Evolutionary conservation across 1,140 invertebrate species (phyloP).

Genomic region (Trachymyrmex cornetzi): DNA sequence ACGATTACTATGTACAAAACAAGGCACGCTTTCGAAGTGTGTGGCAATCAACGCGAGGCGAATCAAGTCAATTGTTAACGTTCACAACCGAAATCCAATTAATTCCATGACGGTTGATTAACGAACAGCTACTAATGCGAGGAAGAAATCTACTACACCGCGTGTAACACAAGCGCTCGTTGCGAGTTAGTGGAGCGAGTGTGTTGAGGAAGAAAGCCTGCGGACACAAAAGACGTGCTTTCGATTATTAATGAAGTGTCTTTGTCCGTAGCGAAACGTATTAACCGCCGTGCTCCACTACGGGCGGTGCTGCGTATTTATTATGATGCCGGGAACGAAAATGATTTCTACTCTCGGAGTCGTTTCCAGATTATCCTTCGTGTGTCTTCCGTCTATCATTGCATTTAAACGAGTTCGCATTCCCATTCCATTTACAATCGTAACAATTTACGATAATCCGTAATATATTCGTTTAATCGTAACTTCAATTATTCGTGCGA

Average conservation of each 20-base stretch:
- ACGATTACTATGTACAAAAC: background rate
- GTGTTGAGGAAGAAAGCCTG: slow-evolving; percentile 37
- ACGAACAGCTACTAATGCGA: slow-evolving; percentile 69
- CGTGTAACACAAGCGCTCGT: slow-evolving; percentile 11
- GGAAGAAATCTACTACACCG: slow-evolving; percentile 50
- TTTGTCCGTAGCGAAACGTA: slow-evolving; percentile 79
- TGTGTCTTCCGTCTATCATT: background rate
- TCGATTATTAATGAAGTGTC: slow-evolving; percentile 83
- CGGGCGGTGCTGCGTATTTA: slow-evolving; percentile 70
- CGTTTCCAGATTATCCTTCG: slow-evolving; percentile 42
- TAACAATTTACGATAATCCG: background rate
- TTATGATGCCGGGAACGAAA: slow-evolving; percentile 70
- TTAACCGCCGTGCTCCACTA: slow-evolving; percentile 72
- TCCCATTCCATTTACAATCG: background rate
- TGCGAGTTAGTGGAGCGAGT: slow-evolving; percentile 9
- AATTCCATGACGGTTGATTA: slow-evolving; percentile 72
- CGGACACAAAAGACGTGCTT: slow-evolving; percentile 78
- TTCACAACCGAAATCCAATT: slow-evolving; percentile 75
- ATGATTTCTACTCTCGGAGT: slow-evolving; percentile 57
- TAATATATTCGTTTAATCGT: background rate
- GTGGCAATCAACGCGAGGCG: slow-evolving; percentile 33
- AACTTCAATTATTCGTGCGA: background rate
- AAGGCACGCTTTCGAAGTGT: background rate
- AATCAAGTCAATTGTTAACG: slow-evolving; percentile 65
- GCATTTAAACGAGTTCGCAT: slow-evolving; percentile 56